These are phyloP conservation scores for Vespertilio murinus DNA, from an alignment of 2,797 vertebrate species.

Conservation along the genomic window DNA sequence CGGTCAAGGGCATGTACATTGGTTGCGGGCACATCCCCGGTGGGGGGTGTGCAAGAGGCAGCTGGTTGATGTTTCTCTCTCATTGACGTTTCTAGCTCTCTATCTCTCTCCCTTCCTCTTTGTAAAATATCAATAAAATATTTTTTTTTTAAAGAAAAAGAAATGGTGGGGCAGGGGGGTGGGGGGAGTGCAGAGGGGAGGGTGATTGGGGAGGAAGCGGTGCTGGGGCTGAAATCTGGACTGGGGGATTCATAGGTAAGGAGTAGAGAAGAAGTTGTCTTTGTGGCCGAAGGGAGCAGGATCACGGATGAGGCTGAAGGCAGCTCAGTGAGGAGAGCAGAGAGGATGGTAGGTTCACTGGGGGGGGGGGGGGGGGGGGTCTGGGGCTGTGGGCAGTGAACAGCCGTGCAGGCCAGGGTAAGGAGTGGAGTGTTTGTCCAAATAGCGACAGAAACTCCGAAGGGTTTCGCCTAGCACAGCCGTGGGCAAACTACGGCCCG, in stretches of 20 bases:
- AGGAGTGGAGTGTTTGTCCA: neutral
- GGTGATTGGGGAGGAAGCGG: neutral
- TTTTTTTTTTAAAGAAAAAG: too few relatives aligned
- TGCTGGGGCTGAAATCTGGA: neutral
- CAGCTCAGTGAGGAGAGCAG: neutral
- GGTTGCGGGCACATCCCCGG: too few relatives aligned
- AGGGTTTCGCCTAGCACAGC: neutral
- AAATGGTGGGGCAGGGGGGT: too few relatives aligned
- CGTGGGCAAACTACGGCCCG: too few relatives aligned
- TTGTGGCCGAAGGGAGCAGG: neutral
- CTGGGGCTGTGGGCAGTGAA: fast-evolving
- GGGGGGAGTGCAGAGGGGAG: neutral
- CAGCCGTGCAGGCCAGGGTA: neutral
- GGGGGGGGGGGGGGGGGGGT: neutral
- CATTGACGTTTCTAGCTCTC: too few relatives aligned
- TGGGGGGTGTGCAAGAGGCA: too few relatives aligned
- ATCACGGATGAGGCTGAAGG: neutral
- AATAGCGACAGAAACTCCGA: neutral
- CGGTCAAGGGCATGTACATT: too few relatives aligned
- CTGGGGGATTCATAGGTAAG: neutral
- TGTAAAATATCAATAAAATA: too few relatives aligned
- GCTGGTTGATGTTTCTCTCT: too few relatives aligned
- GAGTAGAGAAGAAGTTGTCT: neutral
- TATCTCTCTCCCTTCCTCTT: too few relatives aligned
- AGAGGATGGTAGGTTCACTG: neutral